Evolutionary conservation across 1,140 invertebrate species (phyloP).

Genomic region (Conus betulinus): DNA sequence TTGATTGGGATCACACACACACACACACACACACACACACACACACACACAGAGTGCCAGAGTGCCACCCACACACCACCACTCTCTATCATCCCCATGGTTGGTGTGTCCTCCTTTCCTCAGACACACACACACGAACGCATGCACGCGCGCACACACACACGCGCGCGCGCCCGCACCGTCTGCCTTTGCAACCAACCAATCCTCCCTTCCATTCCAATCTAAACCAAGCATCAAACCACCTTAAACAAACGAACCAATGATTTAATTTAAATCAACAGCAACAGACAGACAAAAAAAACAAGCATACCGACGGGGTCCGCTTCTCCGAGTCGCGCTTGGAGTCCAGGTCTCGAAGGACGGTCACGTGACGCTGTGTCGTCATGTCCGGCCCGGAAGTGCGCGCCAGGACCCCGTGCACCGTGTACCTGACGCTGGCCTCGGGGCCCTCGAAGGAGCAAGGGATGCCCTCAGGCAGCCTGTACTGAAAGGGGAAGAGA

Average conservation of each 20-base stretch:
- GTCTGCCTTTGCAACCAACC: not conserved
- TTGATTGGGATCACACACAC: too few species aligned
- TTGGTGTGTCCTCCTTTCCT: too few species aligned
- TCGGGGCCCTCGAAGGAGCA: conserved; percentile 72
- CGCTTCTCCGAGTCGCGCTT: conserved; percentile 64
- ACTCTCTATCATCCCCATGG: too few species aligned
- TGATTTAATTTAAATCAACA: not conserved
- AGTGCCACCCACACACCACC: too few species aligned
- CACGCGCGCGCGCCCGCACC: not conserved
- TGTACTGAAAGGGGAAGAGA: conserved; percentile 71
- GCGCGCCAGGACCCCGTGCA: conserved; percentile 68
- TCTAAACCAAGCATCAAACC: not conserved
- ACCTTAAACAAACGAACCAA: not conserved
- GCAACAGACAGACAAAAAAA: not conserved
- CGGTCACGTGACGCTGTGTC: conserved; percentile 64
- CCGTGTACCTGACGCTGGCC: conserved; percentile 65
- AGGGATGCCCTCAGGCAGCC: conserved; percentile 67
- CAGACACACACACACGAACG: too few species aligned
- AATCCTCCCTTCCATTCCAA: not conserved
- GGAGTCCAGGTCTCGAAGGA: conserved; percentile 67
- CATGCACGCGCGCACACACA: too few species aligned
- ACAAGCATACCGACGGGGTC: conserved; percentile 58
- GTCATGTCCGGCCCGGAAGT: conserved; percentile 65
- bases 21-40: too few species aligned
- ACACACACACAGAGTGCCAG: too few species aligned